phyloP scores from a whole-genome alignment of 2,888 invertebrate genomes.

The Lomographa bimaculata region DNA sequence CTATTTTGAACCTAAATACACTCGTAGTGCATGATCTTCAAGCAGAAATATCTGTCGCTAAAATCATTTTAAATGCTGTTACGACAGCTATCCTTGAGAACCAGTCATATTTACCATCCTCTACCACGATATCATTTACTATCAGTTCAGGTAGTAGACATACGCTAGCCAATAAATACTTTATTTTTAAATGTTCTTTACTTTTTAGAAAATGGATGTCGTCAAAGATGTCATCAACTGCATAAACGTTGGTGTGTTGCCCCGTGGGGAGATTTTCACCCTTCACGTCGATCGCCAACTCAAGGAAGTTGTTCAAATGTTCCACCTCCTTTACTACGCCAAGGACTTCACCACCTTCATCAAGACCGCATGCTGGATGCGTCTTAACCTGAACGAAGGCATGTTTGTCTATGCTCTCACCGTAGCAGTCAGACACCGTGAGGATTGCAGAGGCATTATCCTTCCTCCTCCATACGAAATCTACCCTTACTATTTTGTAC shows the following conservation, averaged over 20 bases:
- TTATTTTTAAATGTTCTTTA: too few relatives aligned
- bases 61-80: too few relatives aligned
- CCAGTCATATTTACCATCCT: too few relatives aligned
- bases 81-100: too few relatives aligned
- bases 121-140: too few relatives aligned
- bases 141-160: too few relatives aligned
- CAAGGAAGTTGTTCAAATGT: slow-evolving; percentile 76
- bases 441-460: slow-evolving; percentile 74
- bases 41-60: too few relatives aligned
- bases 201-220: slow-evolving; percentile 77
- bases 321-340: slow-evolving; percentile 80
- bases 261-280: slow-evolving; percentile 79
- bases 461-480: slow-evolving; percentile 84
- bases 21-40: too few relatives aligned
- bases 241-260: slow-evolving; percentile 80
- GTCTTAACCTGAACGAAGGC: slow-evolving; percentile 79
- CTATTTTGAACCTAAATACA: too few relatives aligned
- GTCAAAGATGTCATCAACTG: slow-evolving; percentile 82
- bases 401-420: slow-evolving; percentile 83
- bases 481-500: slow-evolving; percentile 87
- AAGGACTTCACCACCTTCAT: slow-evolving; percentile 79
- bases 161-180: too few relatives aligned
- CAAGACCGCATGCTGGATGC: slow-evolving; percentile 78
- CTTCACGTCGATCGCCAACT: slow-evolving; percentile 74
- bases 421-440: slow-evolving; percentile 77